phyloP scores from a whole-genome alignment of 2,113 vertebrate genomes.

The Callocephalon fimbriatum region DNA sequence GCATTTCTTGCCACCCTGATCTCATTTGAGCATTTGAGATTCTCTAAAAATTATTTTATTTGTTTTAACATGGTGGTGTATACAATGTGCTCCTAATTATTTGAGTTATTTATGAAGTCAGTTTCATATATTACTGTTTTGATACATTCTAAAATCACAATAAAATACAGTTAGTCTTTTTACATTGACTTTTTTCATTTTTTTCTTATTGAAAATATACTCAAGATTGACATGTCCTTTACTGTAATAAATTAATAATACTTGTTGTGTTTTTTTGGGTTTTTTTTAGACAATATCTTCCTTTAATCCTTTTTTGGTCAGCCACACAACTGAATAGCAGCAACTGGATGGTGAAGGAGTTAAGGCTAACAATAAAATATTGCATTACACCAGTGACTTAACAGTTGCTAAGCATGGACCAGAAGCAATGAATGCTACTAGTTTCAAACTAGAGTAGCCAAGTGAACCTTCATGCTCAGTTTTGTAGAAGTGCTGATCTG shows the following conservation, averaged over 20 bases:
- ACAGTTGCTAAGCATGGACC: not conserved
- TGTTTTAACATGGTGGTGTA: not conserved
- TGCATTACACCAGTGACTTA: not conserved
- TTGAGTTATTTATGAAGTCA: not conserved
- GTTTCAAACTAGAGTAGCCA: not conserved
- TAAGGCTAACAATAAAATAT: not conserved
- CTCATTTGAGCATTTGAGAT: not conserved
- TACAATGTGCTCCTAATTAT: not conserved
- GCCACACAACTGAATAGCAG: not conserved
- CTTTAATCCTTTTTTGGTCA: not conserved
- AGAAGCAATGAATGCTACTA: not conserved
- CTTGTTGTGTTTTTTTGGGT: not conserved
- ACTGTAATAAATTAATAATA: not conserved
- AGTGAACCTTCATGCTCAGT: not conserved
- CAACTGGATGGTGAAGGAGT: not conserved
- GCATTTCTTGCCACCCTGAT: not conserved
- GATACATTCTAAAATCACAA: not conserved
- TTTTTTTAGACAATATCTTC: not conserved
- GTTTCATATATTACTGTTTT: not conserved
- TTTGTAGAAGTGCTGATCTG: not conserved
- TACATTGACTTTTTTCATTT: not conserved
- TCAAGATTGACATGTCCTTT: not conserved
- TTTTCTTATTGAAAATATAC: not conserved
- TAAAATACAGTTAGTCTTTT: not conserved
- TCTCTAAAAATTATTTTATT: not conserved